A percentile compares a stretch with the other conserved stretches of the same genome.
These are phyloP conservation scores for Mizuhopecten yessoensis DNA, from an alignment of 1,140 invertebrate genomes.

Conservation along the genomic window DNA sequence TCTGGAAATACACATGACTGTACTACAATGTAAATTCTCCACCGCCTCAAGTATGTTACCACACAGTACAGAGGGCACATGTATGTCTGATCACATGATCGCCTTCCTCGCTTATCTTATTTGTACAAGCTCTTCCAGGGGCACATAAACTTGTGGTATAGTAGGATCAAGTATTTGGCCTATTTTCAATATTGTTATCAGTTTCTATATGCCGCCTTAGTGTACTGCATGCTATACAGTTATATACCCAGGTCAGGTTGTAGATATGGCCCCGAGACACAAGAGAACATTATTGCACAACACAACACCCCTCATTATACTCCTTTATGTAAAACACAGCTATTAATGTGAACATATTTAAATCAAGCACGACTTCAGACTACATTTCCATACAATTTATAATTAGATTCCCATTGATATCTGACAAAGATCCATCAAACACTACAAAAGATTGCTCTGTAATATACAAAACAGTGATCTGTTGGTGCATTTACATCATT, in stretches of 20 bases:
- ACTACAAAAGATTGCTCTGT: neutral
- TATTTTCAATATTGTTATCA: neutral
- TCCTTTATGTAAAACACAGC: neutral
- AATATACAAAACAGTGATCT: neutral
- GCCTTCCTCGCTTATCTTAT: neutral
- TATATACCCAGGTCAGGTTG: neutral
- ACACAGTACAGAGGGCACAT: neutral
- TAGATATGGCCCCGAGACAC: neutral
- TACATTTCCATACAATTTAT: neutral
- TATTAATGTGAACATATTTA: neutral
- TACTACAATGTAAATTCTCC: neutral
- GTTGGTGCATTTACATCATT: neutral
- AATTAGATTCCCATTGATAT: neutral
- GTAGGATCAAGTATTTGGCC: neutral
- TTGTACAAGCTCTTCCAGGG: slow-evolving; percentile 20
- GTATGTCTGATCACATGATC: slow-evolving; percentile 30
- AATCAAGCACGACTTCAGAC: neutral
- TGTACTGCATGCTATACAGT: neutral
- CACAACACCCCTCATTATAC: neutral
- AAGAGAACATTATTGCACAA: neutral
- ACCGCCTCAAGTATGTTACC: neutral
- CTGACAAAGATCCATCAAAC: neutral
- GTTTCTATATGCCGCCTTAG: neutral
- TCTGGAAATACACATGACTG: slow-evolving; percentile 24
- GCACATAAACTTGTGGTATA: neutral